These are phyloP conservation scores for Sinotaia quadrata DNA, from an alignment of 2,888 invertebrate genomes.

Conservation along the genomic window DNA sequence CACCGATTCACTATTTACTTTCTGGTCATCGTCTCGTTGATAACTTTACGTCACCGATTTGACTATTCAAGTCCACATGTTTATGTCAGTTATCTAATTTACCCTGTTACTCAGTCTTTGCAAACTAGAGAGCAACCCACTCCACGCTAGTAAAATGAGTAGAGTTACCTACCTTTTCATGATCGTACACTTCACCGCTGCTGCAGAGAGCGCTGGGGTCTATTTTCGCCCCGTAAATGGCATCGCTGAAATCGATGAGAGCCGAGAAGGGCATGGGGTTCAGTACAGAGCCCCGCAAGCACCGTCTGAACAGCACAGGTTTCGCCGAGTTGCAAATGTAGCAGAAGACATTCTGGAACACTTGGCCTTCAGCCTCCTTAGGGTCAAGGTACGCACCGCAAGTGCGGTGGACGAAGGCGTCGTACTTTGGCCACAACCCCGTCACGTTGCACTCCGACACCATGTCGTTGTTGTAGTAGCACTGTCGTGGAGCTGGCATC, in stretches of 20 bases:
- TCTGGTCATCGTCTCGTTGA: no score
- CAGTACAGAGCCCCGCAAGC: background rate
- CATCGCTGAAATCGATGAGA: constrained; percentile 33
- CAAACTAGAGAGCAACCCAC: no score
- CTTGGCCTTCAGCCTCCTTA: constrained; percentile 5
- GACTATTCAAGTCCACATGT: no score
- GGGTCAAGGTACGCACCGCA: constrained; percentile 37
- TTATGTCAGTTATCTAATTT: no score
- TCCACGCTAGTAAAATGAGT: no score
- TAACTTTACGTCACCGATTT: no score
- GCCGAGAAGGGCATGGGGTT: constrained; percentile 31
- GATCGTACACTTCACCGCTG: constrained; percentile 24
- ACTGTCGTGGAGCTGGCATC: constrained; percentile 21
- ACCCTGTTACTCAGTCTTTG: no score
- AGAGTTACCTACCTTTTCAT: constrained; percentile 17
- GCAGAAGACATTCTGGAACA: constrained; percentile 40
- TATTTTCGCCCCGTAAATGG: constrained; percentile 7
- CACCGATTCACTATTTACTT: no score
- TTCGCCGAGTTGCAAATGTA: constrained; percentile 35
- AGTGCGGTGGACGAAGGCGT: constrained; percentile 35
- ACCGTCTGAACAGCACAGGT: constrained; percentile 9
- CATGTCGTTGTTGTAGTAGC: constrained; percentile 25
- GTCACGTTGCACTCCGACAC: constrained; percentile 33
- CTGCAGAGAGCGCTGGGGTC: constrained; percentile 5
- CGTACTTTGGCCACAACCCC: constrained; percentile 31